Percentiles rank a stretch among this genome's conserved stretches.
Conservation (phyloP, 2,113 vertebrate species). For the Mohoua ochrocephala region DNA sequence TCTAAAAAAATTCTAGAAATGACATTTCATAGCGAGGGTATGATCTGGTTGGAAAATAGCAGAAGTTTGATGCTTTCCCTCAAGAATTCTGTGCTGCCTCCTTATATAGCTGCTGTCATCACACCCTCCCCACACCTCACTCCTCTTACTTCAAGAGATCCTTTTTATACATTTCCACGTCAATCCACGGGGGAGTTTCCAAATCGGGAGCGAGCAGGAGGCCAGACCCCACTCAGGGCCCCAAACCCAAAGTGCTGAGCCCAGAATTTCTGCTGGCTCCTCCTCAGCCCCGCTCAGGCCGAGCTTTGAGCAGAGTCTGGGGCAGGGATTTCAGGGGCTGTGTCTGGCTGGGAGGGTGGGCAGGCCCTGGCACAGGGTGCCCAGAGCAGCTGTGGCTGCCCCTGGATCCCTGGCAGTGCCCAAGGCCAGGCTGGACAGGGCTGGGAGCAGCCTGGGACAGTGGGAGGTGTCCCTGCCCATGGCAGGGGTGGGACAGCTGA, state of each 20-base stretch:
- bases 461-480: neutral
- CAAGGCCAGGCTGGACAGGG: neutral
- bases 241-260: neutral
- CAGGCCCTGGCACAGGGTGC: neutral
- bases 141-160: neutral
- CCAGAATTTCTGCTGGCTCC: neutral
- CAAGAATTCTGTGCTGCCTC: neutral
- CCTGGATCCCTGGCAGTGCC: neutral
- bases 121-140: neutral
- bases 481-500: neutral
- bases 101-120: conserved; percentile 4
- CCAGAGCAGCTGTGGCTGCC: neutral
- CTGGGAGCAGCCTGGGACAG: neutral
- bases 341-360: neutral
- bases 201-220: neutral
- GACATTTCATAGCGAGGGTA: conserved; percentile 6
- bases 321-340: rapidly evolving
- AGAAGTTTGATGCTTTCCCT: conserved; percentile 20
- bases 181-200: neutral
- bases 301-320: rapidly evolving
- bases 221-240: neutral
- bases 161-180: neutral
- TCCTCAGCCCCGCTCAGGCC: neutral
- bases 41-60: conserved; percentile 34
- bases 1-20: conserved; percentile 55